These are phyloP conservation scores for Lepidocyrtinus sp. DNA, from an alignment of 2,888 invertebrate genomes.

Conservation along the genomic window DNA sequence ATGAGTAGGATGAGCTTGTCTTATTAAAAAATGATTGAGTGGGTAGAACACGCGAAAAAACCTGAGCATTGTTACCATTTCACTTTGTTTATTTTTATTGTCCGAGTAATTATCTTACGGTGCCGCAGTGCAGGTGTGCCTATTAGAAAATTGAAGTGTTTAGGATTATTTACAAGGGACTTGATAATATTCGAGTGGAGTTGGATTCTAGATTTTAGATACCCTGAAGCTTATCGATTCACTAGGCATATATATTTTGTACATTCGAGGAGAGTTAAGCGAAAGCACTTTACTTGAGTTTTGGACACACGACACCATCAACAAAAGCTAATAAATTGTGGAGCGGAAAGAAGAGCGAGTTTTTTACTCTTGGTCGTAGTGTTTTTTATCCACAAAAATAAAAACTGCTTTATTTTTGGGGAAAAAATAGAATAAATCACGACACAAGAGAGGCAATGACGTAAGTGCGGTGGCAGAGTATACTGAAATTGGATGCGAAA, in stretches of 20 bases:
- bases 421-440: constrained; percentile 24
- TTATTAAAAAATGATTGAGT: background rate
- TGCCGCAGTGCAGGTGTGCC: background rate
- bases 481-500: background rate
- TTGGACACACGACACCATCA: background rate
- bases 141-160: background rate
- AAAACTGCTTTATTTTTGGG: constrained; percentile 38
- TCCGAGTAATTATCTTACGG: background rate
- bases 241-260: background rate
- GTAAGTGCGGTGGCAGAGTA: constrained; percentile 16
- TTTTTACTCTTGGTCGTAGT: background rate
- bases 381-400: background rate
- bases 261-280: background rate
- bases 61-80: background rate
- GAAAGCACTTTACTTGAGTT: background rate
- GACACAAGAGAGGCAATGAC: background rate
- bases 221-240: no score
- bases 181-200: no score
- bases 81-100: background rate
- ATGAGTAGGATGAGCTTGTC: background rate
- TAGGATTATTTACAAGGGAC: background rate
- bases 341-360: background rate
- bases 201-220: no score
- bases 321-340: background rate
- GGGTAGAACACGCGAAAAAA: background rate